A percentile compares a stretch with the other conserved stretches of the same genome.
These are phyloP conservation scores for Vireo griseus DNA, from an alignment of 2,797 vertebrate genomes.

Conservation along the genomic window DNA sequence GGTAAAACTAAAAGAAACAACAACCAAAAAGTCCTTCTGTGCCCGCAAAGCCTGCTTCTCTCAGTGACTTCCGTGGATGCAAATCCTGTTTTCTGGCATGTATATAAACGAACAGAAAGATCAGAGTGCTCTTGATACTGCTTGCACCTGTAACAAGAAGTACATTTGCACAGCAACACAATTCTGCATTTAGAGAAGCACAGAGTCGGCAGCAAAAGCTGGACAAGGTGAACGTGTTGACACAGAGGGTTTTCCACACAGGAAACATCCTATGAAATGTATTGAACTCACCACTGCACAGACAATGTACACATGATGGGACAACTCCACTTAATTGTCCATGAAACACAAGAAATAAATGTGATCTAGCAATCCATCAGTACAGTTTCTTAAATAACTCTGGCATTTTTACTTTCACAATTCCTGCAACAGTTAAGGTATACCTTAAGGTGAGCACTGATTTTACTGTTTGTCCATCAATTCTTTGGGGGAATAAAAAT, in stretches of 20 bases:
- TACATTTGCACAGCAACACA: not conserved
- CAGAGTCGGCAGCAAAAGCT: not conserved
- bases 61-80: not conserved
- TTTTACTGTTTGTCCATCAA: not conserved
- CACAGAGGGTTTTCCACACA: not conserved
- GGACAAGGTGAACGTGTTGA: accelerated
- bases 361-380: not conserved
- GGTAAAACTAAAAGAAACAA: not conserved
- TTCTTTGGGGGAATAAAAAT: not conserved
- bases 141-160: not conserved
- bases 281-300: not conserved
- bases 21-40: not conserved
- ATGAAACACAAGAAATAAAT: not conserved
- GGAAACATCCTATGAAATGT: not conserved
- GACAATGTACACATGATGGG: not conserved
- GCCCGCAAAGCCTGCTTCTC: not conserved
- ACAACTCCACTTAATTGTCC: not conserved
- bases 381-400: not conserved
- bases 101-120: not conserved
- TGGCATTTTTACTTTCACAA: not conserved
- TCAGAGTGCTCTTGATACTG: not conserved
- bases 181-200: not conserved
- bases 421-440: not conserved
- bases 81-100: not conserved
- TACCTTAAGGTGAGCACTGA: not conserved